Base-by-base conservation (phyloP, 2,888 invertebrate genomes). In the Agonopterix arenella region DNA sequence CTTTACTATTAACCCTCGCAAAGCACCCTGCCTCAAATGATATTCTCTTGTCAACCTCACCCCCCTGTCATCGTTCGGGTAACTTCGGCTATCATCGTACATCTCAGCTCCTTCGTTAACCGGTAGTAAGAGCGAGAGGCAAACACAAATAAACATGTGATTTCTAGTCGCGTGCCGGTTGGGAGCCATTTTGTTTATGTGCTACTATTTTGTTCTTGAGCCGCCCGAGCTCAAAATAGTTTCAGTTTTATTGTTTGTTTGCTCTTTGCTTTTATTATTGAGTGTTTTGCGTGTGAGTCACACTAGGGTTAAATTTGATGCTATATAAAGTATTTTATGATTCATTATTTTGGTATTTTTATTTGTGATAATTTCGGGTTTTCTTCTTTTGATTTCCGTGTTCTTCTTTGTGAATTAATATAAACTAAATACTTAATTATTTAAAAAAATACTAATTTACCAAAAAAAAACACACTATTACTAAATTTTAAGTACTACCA, bases 1-100 rank as follows among this genome's bases (percentile, higher is more conserved):
- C 57, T 92, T 92, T 42, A 93, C 91, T 13, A 93, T 90, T 53
- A 92, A 80, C 46, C 95, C 95, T 60, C 93, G 90, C 8, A 95
- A 71, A 43, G 90, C 90, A 1, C 94, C 94, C 70, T 94, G 94
- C 62, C 92, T 91, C 55, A 94, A 82, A 59, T 88, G 88, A 52
- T 93, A 90, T 68, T 92, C 92, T 61, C 90, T 85, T 1, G 92
- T 91, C 64, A 91, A 80, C 57, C 90, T 82, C 54, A 70, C 67
- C 28, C 76, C 74, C 47, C 75, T 79, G 50, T 80, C 82, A 60
- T 84, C 84, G 18, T 69, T 81, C 50, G 66, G 66, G 47, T 66
- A 46, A 11, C 60, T 70, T 59, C 86, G 70, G 57, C 76, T 70
- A 51, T 80, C 78, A 28, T 77, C 82, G 70, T 78, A 80, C 49